Evolutionary conservation across 2,888 invertebrate species (phyloP).

Genomic region (Adineta ricciae): DNA sequence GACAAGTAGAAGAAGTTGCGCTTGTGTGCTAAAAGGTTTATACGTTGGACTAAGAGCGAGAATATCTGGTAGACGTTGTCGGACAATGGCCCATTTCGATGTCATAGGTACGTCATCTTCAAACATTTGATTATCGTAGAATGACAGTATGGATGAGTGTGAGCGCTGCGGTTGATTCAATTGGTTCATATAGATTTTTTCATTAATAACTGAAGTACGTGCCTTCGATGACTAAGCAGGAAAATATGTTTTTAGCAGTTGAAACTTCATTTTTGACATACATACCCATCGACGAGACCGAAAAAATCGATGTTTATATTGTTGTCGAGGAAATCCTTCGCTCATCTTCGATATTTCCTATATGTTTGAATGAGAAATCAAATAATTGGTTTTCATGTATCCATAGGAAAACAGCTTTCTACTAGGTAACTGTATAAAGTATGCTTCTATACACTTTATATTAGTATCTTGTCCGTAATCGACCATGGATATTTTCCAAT

Average conservation of each 20-base stretch:
- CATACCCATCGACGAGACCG: neutral
- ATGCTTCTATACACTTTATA: too few species aligned
- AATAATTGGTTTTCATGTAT: too few species aligned
- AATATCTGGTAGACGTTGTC: constrained; percentile 18
- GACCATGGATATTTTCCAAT: neutral
- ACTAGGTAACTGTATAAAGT: too few species aligned
- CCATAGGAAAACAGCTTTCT: too few species aligned
- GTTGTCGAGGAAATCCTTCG: too few species aligned
- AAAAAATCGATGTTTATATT: neutral
- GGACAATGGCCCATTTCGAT: neutral
- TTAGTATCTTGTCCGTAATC: neutral
- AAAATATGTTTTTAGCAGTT: neutral
- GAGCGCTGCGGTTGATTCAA: neutral
- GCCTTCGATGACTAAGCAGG: neutral
- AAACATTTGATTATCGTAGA: neutral
- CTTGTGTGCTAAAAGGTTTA: neutral
- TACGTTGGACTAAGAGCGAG: neutral
- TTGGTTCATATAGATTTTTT: neutral
- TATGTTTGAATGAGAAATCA: neutral
- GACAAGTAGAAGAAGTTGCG: neutral
- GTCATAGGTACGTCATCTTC: neutral
- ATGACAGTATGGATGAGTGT: neutral
- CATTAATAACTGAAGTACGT: neutral
- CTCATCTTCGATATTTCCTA: neutral
- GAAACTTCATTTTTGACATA: neutral